A percentile compares a stretch with the other conserved stretches of the same genome.
Evolutionary conservation across 2,888 invertebrate genomes (phyloP).

Genomic region (Ochlodes sylvanus): DNA sequence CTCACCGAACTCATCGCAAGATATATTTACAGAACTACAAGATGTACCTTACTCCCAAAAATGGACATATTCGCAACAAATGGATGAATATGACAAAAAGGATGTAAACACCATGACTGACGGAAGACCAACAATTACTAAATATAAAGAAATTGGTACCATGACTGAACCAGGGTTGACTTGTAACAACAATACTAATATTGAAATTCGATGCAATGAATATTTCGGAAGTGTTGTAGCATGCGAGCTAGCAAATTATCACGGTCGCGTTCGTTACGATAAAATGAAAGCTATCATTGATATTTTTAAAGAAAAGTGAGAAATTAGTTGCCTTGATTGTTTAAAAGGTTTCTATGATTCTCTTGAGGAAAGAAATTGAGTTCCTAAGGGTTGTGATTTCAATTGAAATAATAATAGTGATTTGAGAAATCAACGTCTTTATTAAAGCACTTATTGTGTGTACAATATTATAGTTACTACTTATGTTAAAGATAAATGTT

Average conservation of each 20-base stretch:
- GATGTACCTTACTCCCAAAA: conserved; percentile 14
- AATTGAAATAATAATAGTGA: conserved; percentile 15
- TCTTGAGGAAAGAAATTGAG: conserved; percentile 2
- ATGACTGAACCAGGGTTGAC: conserved; percentile 17
- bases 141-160: conserved; percentile 18
- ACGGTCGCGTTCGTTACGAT: conserved; percentile 15
- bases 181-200: conserved; percentile 19
- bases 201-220: conserved; percentile 23
- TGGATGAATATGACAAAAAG: conserved; percentile 14
- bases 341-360: conserved; percentile 14
- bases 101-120: conserved; percentile 14
- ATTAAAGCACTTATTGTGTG: conserved; percentile 9
- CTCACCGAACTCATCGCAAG: conserved; percentile 14
- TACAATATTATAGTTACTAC: conserved; percentile 4
- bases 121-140: conserved; percentile 13
- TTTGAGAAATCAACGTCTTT: conserved; percentile 9
- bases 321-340: conserved; percentile 1
- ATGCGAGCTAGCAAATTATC: conserved; percentile 20
- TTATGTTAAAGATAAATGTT: conserved; percentile 4
- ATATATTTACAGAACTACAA: conserved; percentile 14
- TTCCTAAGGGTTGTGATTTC: conserved; percentile 5
- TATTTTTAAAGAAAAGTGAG: conserved; percentile 1
- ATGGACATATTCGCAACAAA: conserved; percentile 14
- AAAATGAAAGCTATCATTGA: conserved; percentile 12
- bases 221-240: conserved; percentile 25